These are phyloP conservation scores for Scaptomyza cyrtandrae DNA, from an alignment of 2,888 invertebrate genomes.

Conservation along the genomic window DNA sequence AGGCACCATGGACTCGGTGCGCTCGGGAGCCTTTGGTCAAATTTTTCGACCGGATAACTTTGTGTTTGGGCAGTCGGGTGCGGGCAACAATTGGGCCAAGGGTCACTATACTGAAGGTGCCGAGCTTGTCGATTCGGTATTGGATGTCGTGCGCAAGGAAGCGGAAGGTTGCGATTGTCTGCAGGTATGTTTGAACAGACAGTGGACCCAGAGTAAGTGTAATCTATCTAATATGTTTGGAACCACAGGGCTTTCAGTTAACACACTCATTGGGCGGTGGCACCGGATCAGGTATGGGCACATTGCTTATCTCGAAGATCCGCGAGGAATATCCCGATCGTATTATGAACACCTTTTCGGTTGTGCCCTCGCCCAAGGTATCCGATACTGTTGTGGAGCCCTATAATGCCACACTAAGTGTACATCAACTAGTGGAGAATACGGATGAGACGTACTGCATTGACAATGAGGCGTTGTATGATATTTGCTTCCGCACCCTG, in stretches of 20 bases:
- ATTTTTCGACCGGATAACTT: slow-evolving; percentile 98
- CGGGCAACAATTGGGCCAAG: slow-evolving; percentile 95
- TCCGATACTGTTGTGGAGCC: slow-evolving; percentile 89
- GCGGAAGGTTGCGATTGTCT: slow-evolving; percentile 96
- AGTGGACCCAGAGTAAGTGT: neutral
- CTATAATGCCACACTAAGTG: slow-evolving; percentile 95
- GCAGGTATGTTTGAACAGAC: slow-evolving; percentile 84
- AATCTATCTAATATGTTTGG: neutral
- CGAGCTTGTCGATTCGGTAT: slow-evolving; percentile 93
- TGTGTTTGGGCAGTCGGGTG: slow-evolving; percentile 95
- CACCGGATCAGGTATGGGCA: slow-evolving; percentile 95
- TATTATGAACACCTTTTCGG: slow-evolving; percentile 94
- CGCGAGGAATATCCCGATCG: slow-evolving; percentile 94
- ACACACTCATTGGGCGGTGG: slow-evolving; percentile 95
- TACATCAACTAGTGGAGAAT: slow-evolving; percentile 95
- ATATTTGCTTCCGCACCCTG: slow-evolving; percentile 95
- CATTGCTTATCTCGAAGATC: slow-evolving; percentile 93
- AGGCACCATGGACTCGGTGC: slow-evolving; percentile 98
- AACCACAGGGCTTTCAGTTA: slow-evolving; percentile 88
- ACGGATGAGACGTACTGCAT: slow-evolving; percentile 96
- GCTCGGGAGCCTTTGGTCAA: slow-evolving; percentile 96
- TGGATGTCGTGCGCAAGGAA: slow-evolving; percentile 93
- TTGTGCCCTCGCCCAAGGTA: slow-evolving; percentile 93
- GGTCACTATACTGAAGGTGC: slow-evolving; percentile 98
- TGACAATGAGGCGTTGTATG: slow-evolving; percentile 96